Evolutionary conservation across 2,113 vertebrate genomes (phyloP).

Genomic region (Glaucomys volans): DNA sequence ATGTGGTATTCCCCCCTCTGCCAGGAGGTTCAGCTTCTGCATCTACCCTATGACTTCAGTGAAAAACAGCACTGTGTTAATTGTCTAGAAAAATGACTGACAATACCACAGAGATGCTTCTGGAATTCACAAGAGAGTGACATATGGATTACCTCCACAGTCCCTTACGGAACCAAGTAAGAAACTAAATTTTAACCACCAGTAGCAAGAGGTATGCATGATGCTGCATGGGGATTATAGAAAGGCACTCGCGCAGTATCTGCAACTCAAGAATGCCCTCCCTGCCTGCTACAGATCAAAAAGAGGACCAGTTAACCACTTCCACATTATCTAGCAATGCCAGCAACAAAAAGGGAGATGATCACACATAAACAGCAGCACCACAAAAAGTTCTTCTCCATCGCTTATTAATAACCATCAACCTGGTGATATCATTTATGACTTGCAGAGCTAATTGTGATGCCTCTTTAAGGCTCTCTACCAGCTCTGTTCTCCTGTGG

Average conservation of each 20-base stretch:
- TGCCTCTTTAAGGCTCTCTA: background rate
- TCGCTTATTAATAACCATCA: background rate
- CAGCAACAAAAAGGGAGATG: background rate
- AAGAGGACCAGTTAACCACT: background rate
- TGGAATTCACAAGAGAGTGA: background rate
- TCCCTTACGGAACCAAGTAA: background rate
- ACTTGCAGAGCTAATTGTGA: background rate
- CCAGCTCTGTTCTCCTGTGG: background rate
- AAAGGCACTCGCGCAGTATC: background rate
- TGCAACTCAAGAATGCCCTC: background rate
- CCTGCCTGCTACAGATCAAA: background rate
- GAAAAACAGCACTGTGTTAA: background rate
- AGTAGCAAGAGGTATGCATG: too few relatives aligned
- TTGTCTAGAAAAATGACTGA: background rate
- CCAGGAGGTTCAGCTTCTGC: background rate
- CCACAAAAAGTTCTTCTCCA: background rate
- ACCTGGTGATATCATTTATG: background rate
- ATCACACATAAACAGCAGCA: background rate
- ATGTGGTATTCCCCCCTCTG: too few relatives aligned
- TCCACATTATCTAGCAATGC: background rate
- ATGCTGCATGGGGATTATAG: background rate
- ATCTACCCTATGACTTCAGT: background rate
- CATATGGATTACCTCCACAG: background rate
- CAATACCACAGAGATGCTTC: background rate
- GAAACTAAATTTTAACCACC: background rate